These are phyloP conservation scores for Hypocryptadius cinnamomeus DNA, from an alignment of 2,113 vertebrate species.

Conservation along the genomic window DNA sequence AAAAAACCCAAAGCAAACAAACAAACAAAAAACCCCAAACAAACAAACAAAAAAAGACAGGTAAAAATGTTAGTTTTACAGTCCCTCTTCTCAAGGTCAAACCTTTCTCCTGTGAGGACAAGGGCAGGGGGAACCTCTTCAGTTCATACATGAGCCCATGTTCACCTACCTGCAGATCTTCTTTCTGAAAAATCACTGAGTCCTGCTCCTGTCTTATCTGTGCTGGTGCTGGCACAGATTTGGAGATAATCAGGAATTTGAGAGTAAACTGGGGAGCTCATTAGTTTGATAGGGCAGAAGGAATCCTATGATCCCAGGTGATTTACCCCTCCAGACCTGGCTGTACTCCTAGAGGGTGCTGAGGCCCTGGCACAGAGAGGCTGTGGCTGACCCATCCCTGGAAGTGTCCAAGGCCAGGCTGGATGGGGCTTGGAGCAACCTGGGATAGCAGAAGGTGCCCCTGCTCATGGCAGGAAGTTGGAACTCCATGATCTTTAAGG, in stretches of 20 bases:
- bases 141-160: fast-evolving
- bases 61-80: background rate
- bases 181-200: background rate
- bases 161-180: background rate
- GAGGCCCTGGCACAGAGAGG: background rate
- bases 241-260: background rate
- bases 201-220: background rate
- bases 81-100: background rate
- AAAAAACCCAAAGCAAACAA: too few relatives aligned
- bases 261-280: background rate
- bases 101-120: background rate
- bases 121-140: background rate
- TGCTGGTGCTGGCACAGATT: background rate
- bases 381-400: background rate
- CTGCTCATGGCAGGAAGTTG: background rate
- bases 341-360: background rate
- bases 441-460: fast-evolving
- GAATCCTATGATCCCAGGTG: fast-evolving
- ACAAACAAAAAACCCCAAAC: too few relatives aligned
- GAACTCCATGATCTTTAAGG: background rate
- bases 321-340: background rate
- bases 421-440: background rate
- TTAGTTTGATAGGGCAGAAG: background rate
- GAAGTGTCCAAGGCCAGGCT: background rate
- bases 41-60: background rate